These are phyloP conservation scores for Penaeus chinensis DNA, from an alignment of 1,140 invertebrate genomes.

Conservation along the genomic window DNA sequence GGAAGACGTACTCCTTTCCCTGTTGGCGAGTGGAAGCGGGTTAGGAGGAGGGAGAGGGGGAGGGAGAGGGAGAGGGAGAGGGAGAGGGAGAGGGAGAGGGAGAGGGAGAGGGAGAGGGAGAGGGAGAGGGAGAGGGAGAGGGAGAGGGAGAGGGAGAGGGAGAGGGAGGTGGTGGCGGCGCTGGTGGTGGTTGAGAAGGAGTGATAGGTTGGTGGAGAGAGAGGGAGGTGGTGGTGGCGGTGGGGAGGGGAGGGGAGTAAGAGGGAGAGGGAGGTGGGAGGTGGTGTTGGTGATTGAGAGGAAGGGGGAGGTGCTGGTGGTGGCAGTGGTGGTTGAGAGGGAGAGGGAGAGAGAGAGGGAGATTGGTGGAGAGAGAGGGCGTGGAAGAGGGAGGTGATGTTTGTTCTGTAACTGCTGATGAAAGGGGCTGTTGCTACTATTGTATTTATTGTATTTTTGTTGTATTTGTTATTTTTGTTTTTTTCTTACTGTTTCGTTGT, in stretches of 20 bases:
- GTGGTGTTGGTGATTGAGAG: too few relatives aligned
- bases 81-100: background rate
- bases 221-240: background rate
- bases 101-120: background rate
- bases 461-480: too few relatives aligned
- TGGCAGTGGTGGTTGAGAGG: too few relatives aligned
- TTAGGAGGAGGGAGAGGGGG: background rate
- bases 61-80: background rate
- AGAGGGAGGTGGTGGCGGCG: background rate
- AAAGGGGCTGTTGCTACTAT: too few relatives aligned
- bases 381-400: background rate
- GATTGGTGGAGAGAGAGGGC: background rate
- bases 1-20: conserved; percentile 94
- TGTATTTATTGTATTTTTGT: too few relatives aligned
- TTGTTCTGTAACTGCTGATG: too few relatives aligned
- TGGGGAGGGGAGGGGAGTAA: background rate
- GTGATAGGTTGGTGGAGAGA: background rate
- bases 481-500: too few relatives aligned
- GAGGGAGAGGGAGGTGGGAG: too few relatives aligned
- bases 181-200: too few relatives aligned
- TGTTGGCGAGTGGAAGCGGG: conserved; percentile 3
- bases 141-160: background rate
- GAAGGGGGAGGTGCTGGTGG: too few relatives aligned
- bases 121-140: background rate
- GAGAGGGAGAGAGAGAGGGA: too few relatives aligned